Conservation (phyloP, 2,113 vertebrate species). For the Hippolais icterina region DNA sequence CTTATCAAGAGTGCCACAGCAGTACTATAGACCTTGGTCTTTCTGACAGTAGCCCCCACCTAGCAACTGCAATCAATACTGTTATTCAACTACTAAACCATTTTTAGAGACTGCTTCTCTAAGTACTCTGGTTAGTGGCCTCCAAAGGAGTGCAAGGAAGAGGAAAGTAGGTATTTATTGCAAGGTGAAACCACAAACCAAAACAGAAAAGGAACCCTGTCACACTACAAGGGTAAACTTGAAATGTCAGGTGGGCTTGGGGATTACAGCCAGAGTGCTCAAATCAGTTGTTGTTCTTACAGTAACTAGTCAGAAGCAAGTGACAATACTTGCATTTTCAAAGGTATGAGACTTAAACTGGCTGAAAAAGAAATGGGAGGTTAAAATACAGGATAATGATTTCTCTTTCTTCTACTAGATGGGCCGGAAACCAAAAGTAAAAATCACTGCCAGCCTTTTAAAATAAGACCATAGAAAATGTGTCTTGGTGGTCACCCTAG, state of each 20-base stretch:
- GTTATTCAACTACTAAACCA: neutral
- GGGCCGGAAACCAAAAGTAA: neutral
- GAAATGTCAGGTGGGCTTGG: neutral
- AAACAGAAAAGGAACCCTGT: neutral
- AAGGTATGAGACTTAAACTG: neutral
- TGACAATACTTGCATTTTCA: neutral
- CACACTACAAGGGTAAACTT: neutral
- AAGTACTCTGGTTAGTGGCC: neutral
- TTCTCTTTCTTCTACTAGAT: neutral
- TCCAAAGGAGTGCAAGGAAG: neutral
- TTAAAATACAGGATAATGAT: neutral
- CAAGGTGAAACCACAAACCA: neutral
- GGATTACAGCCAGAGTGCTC: neutral
- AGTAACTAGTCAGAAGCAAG: neutral
- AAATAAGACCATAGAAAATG: conserved; percentile 40
- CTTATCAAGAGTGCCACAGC: neutral
- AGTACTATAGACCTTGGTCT: neutral
- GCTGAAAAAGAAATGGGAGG: neutral
- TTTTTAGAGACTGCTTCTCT: neutral
- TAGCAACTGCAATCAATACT: neutral
- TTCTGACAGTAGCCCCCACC: neutral
- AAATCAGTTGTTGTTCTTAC: neutral
- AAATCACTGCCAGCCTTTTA: conserved; percentile 14
- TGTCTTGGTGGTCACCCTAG: neutral
- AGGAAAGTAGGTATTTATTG: neutral